Evolutionary conservation across 2,888 invertebrate species (phyloP), one percentile per base, ranked within the genome.

Genomic region (Drosophila ustulata): DNA sequence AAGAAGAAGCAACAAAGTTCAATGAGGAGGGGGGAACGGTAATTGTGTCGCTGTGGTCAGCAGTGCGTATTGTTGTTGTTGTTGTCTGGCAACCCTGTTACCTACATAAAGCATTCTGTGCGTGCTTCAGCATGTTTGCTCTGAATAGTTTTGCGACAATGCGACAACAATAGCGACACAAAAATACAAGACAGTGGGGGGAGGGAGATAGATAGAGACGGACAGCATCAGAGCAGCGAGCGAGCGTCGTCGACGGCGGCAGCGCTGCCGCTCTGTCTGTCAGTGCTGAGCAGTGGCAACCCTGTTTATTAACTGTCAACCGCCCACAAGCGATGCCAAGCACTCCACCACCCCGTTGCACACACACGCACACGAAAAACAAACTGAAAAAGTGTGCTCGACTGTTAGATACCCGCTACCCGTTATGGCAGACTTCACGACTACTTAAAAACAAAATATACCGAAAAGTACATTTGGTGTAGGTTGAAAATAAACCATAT

Each of bases 1-100:
- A 64, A 63, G 73, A 63, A 65, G 78, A 32, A 52, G 23, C 34
- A 56, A 30, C 34, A 45, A 37, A 37, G 47, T 23, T 30, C 11
- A 51, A n/a, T 3, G 23, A 4, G 3, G 9, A 18, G 1, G 41
- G 3, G 23, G n/a, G 1, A n/a, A 11, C 1, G 41, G 6, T 80
- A 83, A 84, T 87, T 83, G 84, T 87, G 82, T 65, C 75, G 72
- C 66, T 18, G 18, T 86, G 83, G 79, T 79, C 84, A 83, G 56
- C 67, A 65, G 70, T 74, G 81, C 78, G 65, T 74, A 59, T 66
- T 74, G 26, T 51, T 64, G 37, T 63, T 66, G 74, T 67, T 71
- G 72, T 67, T 72, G 69, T 52, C 68, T 61, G 67, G 55, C 80
- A 82, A 79, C 79, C 88, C 82, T 78, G 79, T 85, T 82, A 87